Evolutionary conservation across 2,113 vertebrate species (phyloP).

Genomic region (Forbesichthys agassizii): DNA sequence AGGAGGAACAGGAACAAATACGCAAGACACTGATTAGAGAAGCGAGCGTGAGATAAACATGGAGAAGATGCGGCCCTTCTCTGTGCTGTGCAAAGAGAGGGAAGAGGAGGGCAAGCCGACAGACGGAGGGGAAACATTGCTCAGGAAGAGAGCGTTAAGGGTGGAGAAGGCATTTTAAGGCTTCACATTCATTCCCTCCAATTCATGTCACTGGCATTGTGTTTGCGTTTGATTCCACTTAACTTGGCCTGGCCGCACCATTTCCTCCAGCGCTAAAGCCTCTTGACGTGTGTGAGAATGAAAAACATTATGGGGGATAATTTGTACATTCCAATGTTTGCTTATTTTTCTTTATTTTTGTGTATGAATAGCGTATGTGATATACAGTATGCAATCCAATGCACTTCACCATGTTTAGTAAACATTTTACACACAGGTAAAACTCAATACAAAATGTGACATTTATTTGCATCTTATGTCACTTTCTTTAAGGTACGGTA

Average conservation of each 20-base stretch:
- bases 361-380: too few species aligned
- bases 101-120: slow-evolving; percentile 26
- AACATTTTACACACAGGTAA: too few species aligned
- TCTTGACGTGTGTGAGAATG: background rate
- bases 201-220: slow-evolving; percentile 43
- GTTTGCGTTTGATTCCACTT: slow-evolving; percentile 39
- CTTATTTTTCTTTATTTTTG: background rate
- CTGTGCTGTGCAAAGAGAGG: background rate
- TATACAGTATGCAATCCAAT: too few species aligned
- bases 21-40: slow-evolving; percentile 28
- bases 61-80: background rate
- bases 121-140: slow-evolving; percentile 19
- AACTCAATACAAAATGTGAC: too few species aligned
- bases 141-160: slow-evolving; percentile 31
- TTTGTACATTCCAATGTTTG: background rate
- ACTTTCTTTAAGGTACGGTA: too few species aligned
- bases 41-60: background rate
- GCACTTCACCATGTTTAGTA: too few species aligned
- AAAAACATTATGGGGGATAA: too few species aligned
- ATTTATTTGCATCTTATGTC: too few species aligned
- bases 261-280: slow-evolving; percentile 23
- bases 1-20: slow-evolving; percentile 6
- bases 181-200: slow-evolving; percentile 25
- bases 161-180: slow-evolving; percentile 31
- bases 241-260: slow-evolving; percentile 39